A percentile compares a stretch with the other conserved stretches of the same genome.
Conservation (phyloP, 2,113 vertebrate genomes). For the Nothocercus julius region DNA sequence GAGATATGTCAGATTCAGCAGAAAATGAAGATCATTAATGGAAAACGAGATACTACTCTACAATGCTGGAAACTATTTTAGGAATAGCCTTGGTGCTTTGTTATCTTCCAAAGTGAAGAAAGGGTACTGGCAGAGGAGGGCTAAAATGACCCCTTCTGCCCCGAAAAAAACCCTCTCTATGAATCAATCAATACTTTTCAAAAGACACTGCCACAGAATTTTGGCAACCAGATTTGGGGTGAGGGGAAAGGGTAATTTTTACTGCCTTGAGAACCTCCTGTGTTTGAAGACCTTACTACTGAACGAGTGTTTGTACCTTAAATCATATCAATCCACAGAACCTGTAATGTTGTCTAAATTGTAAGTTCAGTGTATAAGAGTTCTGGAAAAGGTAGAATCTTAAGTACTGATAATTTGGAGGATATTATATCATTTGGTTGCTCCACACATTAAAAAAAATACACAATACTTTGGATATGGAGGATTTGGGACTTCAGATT, state of each 20-base stretch:
- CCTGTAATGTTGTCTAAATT: neutral
- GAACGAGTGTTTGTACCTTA: neutral
- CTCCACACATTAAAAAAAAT: neutral
- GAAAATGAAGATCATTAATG: neutral
- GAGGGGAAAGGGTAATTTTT: neutral
- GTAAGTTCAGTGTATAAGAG: neutral
- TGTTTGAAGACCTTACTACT: neutral
- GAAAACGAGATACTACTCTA: neutral
- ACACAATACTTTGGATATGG: neutral
- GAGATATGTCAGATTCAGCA: neutral
- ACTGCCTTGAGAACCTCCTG: neutral
- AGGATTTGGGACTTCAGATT: neutral
- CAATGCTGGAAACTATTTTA: neutral
- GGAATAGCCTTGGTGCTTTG: neutral
- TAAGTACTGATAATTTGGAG: neutral
- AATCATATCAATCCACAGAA: neutral
- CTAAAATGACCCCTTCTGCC: neutral
- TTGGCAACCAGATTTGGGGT: neutral
- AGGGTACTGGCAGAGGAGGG: neutral
- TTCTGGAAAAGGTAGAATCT: neutral
- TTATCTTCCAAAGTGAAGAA: neutral
- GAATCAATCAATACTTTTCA: neutral
- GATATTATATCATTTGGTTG: neutral
- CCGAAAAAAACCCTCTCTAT: neutral
- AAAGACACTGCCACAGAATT: neutral